Base-by-base conservation (phyloP, 2,797 vertebrate species). In the Sebastes elongatus region DNA sequence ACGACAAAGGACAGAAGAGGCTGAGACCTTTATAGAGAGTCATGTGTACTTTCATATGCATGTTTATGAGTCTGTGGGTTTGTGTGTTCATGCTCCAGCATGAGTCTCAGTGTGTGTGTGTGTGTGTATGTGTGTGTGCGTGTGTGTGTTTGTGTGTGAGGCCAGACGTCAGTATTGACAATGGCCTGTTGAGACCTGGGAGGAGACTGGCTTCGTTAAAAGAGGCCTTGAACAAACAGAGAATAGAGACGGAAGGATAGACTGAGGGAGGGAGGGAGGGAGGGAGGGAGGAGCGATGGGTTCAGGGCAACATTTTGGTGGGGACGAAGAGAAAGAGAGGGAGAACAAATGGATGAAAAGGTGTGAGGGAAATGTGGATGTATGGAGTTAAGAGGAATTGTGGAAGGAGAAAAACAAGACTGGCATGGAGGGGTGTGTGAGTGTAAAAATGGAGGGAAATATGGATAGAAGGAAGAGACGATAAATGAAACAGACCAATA, bases 171-270 rank as follows among this genome's bases (percentile, higher is more conserved):
- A 85, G 87, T 72, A 77, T 84, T 86, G 88, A 91, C 91, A 93
- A 89, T 74, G 80, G 89, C 67, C 87, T 89, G 89, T 82, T 88
- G 88, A 89, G 91, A 88, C 85, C 78, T 87, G 90, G 85, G 83
- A 90, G 85, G 88, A 87, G 90, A 83, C 88, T 66, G 84, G 71
- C 85, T 86, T 88, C 67, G 71, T 89, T 89, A 89, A 88, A 90
- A 84, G 80, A 83, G 92, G 88, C 88, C 91, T 93, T 91, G 88
- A 91, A 89, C 89, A 93, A 90, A 92, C 85, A 92, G 74, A 86
- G 84, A 86, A 92, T 83, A 76, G 80, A 85, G 78, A 83, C 6
- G 28, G 75, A 80, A 71, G 71, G 80, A 74, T 68, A 30, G 70
- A 69, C 14, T 57, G 1, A 49, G 23, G 16, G n/a, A 69, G 32